These are phyloP conservation scores for Rhizoglyphus robini DNA, from an alignment of 1,140 invertebrate species.

Conservation along the genomic window DNA sequence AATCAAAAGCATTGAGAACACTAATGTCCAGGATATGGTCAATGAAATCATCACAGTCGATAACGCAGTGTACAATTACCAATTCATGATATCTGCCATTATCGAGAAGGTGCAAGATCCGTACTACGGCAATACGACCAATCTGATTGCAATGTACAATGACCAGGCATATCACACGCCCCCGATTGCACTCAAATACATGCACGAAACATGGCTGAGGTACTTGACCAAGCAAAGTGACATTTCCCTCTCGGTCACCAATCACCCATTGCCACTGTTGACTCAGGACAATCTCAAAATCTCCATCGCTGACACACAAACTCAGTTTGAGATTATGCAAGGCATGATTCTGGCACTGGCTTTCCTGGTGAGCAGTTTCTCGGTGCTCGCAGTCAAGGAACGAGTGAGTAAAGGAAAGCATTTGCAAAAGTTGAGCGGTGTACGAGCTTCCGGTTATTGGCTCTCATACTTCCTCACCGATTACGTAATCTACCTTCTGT, in stretches of 20 bases:
- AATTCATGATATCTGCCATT: slow-evolving; percentile 14
- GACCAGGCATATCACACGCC: slow-evolving; percentile 50
- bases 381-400: slow-evolving; percentile 42
- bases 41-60: background rate
- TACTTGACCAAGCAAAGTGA: slow-evolving; percentile 28
- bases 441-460: slow-evolving; percentile 42
- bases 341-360: slow-evolving; percentile 49
- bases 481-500: slow-evolving; percentile 29
- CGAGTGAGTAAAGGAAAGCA: slow-evolving; percentile 39
- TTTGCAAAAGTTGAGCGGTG: slow-evolving; percentile 38
- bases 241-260: slow-evolving; percentile 41
- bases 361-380: slow-evolving; percentile 54
- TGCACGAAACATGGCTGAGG: slow-evolving; percentile 43
- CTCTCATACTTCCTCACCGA: slow-evolving; percentile 46
- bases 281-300: slow-evolving; percentile 25
- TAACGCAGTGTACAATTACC: slow-evolving; percentile 2
- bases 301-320: background rate
- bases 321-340: slow-evolving; percentile 10
- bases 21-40: background rate
- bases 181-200: slow-evolving; percentile 43
- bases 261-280: slow-evolving; percentile 48
- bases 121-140: background rate
- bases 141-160: slow-evolving; percentile 35
- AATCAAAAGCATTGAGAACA: background rate
- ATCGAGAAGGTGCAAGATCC: slow-evolving; percentile 26